Base-by-base conservation (phyloP, 2,888 invertebrate species). In the Xylota segnis region DNA sequence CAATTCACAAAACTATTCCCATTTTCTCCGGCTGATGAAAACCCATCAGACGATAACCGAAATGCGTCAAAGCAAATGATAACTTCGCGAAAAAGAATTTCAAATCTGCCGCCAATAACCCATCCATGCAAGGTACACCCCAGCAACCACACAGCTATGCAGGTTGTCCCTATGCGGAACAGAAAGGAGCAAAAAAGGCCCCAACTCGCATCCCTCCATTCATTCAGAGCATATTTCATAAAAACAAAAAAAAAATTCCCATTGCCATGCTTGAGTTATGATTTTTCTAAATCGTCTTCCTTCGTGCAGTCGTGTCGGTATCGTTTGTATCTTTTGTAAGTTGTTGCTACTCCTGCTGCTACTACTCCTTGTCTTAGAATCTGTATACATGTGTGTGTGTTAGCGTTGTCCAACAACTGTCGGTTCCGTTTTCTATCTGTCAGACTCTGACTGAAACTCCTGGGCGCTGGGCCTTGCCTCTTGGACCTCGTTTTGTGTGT, bases 181-280 rank as follows among this genome's bases (percentile, higher is more conserved):
- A 10, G 27, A 10, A 23, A 23, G 23, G 23, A 18, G n/a, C 47
- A 40, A 75, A 56, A 63, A 63, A 58, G 14, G 16, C 61, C 43
- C 43, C 54, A 23, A 34, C 34, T 52, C 29, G 52, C 52, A 52
- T 58, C 56, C 56, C 50, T 72, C 54, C 59, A 82, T 63, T 52
- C 71, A 83, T 68, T 65, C 29, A 79, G 68, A 76, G 52, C 75
- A 81, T 81, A 76, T 84, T 75, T 75, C 70, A 81, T 71, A 65
- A 84, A 65, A 81, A 82, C 75, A 71, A 76, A 58, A 84, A 65
- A 81, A 82, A 84, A 71, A 76, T 75, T 81, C 81, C 63, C 78
- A 78, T 45, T 78, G 84, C 81, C 59, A 84, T 81, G 70, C 59
- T 71, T 84, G 84, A 84, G 84, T 84, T 84, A 84, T 84, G 84